Percentiles rank a stretch among this genome's conserved stretches.
These are phyloP conservation scores for Erpobdella octoculata DNA, from an alignment of 2,888 invertebrate species.

Conservation along the genomic window DNA sequence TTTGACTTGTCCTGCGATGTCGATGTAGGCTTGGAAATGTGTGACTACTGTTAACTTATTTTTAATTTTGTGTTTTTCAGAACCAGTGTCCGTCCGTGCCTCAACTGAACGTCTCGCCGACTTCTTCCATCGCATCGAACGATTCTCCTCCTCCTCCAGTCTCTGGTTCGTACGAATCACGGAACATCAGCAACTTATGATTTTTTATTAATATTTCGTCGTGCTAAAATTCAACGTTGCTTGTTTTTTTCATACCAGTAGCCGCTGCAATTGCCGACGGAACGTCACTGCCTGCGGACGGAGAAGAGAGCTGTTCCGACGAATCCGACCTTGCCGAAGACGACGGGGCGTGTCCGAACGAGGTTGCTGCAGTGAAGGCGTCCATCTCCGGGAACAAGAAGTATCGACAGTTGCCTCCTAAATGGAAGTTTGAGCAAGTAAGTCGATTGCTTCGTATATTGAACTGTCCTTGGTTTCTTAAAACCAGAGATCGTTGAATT, in stretches of 20 bases:
- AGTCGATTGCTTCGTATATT: not conserved
- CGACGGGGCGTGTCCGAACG: slow-evolving; percentile 2
- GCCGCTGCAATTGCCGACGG: no score
- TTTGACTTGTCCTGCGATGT: not conserved
- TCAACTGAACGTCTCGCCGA: slow-evolving; percentile 1
- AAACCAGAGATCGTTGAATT: not conserved
- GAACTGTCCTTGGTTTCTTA: not conserved
- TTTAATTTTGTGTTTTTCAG: not conserved
- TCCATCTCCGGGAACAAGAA: no score
- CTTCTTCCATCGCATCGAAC: not conserved
- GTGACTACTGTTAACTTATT: not conserved
- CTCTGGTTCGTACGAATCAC: not conserved
- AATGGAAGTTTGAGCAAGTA: slow-evolving; percentile 17
- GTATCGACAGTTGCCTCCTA: not conserved
- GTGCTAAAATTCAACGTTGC: no score
- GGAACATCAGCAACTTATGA: not conserved
- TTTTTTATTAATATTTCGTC: no score
- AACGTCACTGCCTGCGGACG: not conserved
- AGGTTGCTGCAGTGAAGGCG: not conserved
- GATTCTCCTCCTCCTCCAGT: not conserved
- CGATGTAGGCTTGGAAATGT: not conserved
- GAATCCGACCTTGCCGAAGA: slow-evolving; percentile 21
- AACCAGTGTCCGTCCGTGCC: not conserved
- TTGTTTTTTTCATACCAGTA: no score
- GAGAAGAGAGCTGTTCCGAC: not conserved